Percentiles rank a stretch among this genome's conserved stretches.
phyloP scores from a whole-genome alignment of 2,888 invertebrate species.

The Eucera pruinosa region DNA sequence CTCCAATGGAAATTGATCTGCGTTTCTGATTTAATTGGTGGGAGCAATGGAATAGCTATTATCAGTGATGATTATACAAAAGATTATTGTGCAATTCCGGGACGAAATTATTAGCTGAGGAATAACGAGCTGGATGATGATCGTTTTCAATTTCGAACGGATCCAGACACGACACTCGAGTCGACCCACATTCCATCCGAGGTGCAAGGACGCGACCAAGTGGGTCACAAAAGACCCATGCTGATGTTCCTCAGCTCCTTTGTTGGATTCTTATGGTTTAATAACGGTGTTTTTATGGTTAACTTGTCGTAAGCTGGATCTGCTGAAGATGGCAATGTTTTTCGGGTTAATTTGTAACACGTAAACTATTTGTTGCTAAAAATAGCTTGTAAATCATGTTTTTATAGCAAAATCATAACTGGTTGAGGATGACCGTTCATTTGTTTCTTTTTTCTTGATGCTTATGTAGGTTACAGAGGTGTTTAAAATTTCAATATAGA shows the following conservation, averaged over 20 bases:
- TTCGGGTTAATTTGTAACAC: not conserved
- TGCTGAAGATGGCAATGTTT: not conserved
- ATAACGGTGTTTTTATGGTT: not conserved
- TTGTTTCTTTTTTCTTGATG: too few species aligned
- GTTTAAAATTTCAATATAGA: not conserved
- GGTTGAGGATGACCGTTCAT: too few species aligned
- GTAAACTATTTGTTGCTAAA: too few species aligned
- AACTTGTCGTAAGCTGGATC: not conserved
- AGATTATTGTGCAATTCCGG: slow-evolving; percentile 1
- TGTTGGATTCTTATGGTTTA: slow-evolving; percentile 13
- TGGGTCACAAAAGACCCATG: slow-evolving; percentile 16
- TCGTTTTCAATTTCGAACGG: slow-evolving; percentile 37
- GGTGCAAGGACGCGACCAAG: slow-evolving; percentile 31
- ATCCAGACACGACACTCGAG: slow-evolving; percentile 15
- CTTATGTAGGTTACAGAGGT: too few species aligned
- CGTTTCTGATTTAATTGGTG: too few species aligned
- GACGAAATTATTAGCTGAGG: not conserved
- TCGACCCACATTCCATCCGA: slow-evolving; percentile 48
- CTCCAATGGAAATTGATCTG: too few species aligned
- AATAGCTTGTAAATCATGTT: not conserved
- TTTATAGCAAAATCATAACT: not conserved
- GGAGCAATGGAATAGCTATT: too few species aligned
- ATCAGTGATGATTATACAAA: not conserved
- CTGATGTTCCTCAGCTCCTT: not conserved
- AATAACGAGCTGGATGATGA: not conserved